Percentiles rank a stretch among this genome's conserved stretches.
These are phyloP conservation scores for Ennomos fuscantarius DNA, from an alignment of 2,888 invertebrate species.

Conservation along the genomic window DNA sequence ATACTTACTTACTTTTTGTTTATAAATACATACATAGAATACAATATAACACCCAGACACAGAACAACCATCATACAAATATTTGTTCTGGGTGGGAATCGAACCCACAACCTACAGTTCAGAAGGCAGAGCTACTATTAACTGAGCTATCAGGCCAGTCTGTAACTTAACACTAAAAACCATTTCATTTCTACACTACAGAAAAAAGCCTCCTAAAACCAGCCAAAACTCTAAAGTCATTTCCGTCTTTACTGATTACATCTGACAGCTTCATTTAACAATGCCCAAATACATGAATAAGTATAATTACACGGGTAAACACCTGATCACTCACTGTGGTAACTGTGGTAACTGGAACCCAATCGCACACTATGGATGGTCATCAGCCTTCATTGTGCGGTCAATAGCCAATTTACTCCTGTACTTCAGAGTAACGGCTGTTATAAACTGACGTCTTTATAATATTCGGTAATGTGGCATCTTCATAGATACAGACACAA, in stretches of 20 bases:
- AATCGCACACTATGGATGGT: conserved; percentile 33
- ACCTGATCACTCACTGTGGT: conserved; percentile 58
- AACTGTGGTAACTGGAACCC: conserved; percentile 27
- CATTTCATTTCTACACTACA: neutral
- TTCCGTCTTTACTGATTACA: conserved; percentile 19
- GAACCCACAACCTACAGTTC: no score
- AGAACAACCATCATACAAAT: no score
- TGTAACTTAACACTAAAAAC: no score
- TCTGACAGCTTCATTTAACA: conserved; percentile 30
- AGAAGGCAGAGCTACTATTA: no score
- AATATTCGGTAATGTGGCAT: conserved; percentile 22
- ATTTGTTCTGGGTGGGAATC: no score
- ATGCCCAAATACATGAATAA: conserved; percentile 46
- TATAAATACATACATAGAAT: no score
- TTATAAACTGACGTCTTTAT: conserved; percentile 39
- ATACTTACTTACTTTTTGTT: no score
- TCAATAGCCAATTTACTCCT: conserved; percentile 73
- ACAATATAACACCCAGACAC: no score
- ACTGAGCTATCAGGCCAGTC: no score
- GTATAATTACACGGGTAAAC: conserved; percentile 62
- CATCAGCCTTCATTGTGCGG: conserved; percentile 43
- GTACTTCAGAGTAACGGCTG: conserved; percentile 48
- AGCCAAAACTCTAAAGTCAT: conserved; percentile 14
- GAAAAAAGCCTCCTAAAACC: conserved; percentile 1
- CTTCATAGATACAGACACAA: neutral